phyloP scores from a whole-genome alignment of 2,888 invertebrate species.

The Clitarchus hookeri region DNA sequence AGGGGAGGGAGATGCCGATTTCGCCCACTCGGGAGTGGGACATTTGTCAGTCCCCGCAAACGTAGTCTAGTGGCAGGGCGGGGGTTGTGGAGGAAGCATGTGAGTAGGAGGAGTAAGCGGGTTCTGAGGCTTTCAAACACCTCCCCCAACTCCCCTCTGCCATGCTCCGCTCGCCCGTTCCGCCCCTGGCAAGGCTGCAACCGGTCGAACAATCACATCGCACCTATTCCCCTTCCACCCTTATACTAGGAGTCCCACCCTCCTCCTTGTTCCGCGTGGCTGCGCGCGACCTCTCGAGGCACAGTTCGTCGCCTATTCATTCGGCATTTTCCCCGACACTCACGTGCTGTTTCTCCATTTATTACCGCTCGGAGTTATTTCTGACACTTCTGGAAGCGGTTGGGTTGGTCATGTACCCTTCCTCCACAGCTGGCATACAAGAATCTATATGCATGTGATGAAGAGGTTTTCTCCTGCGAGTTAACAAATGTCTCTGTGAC shows the following conservation, averaged over 20 bases:
- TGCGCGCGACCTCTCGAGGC: background rate
- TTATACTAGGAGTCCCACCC: background rate
- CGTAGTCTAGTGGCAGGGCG: background rate
- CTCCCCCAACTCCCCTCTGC: background rate
- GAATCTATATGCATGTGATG: background rate
- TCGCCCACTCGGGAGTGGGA: background rate
- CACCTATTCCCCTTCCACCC: background rate
- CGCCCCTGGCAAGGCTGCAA: background rate
- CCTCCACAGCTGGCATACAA: background rate
- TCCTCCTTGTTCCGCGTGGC: background rate
- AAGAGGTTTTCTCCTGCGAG: too few relatives aligned
- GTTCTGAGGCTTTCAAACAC: background rate
- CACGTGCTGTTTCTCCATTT: background rate
- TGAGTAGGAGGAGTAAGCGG: background rate
- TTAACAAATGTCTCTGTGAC: too few relatives aligned
- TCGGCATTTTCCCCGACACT: background rate
- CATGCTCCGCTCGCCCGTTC: background rate
- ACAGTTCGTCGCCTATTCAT: background rate
- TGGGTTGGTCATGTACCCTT: background rate
- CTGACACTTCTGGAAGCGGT: background rate
- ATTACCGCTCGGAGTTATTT: background rate
- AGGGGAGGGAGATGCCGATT: background rate
- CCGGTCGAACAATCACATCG: conserved; percentile 7
- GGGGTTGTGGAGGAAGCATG: background rate
- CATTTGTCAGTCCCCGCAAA: background rate